Percentiles rank a stretch among this genome's conserved stretches.
These are phyloP conservation scores for Coremacera marginata DNA, from an alignment of 2,888 invertebrate genomes.

Conservation along the genomic window DNA sequence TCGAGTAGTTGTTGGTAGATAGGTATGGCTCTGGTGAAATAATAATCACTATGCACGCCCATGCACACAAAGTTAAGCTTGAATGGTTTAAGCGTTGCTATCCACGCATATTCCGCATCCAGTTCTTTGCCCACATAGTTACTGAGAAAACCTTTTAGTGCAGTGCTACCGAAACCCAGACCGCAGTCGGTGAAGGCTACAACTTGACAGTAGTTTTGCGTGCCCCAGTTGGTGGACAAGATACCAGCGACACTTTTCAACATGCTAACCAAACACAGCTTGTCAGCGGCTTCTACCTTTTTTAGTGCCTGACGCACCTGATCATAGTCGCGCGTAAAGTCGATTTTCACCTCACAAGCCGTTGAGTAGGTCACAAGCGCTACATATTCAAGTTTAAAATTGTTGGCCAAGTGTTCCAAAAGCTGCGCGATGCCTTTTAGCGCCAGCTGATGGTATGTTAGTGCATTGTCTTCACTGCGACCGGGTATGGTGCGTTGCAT, in stretches of 20 bases:
- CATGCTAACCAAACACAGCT: conserved; percentile 85
- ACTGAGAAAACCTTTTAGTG: conserved; percentile 74
- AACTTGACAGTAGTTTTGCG: conserved; percentile 86
- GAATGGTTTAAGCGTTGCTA: conserved; percentile 85
- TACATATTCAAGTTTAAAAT: conserved; percentile 65
- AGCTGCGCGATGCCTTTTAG: conserved; percentile 65
- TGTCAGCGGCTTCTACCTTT: conserved; percentile 86
- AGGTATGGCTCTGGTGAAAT: conserved; percentile 66
- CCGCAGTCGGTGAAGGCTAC: conserved; percentile 83
- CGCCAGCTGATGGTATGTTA: conserved; percentile 67
- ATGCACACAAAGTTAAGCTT: conserved; percentile 84
- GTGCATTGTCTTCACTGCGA: conserved; percentile 61
- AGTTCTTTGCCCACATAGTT: conserved; percentile 53
- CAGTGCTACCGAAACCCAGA: conserved; percentile 74
- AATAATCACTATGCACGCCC: conserved; percentile 75
- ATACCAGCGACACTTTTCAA: conserved; percentile 84
- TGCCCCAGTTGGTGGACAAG: conserved; percentile 90
- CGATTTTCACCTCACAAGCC: conserved; percentile 75
- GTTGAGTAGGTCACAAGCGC: conserved; percentile 62
- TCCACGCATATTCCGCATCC: conserved; percentile 71
- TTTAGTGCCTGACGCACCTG: conserved; percentile 81
- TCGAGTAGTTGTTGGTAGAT: conserved; percentile 84
- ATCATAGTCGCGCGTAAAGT: conserved; percentile 92
- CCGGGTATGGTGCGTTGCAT: conserved; percentile 66
- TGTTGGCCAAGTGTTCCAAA: conserved; percentile 62